Conservation (phyloP, 1,140 invertebrate genomes). For the Drosophila parabipectinata region DNA sequence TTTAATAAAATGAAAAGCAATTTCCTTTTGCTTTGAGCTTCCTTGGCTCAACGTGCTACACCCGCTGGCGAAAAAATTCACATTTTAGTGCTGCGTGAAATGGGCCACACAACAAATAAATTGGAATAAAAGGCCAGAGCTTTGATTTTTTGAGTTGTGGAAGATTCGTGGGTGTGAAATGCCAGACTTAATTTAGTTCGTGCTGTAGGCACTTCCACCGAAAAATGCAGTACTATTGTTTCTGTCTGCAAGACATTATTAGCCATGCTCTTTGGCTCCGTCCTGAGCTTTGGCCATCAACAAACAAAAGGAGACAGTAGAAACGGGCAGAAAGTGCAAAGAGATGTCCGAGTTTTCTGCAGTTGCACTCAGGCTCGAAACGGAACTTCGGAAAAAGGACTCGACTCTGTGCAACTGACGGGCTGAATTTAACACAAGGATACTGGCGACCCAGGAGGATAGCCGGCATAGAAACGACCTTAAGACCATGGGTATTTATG, state of each 20-base stretch:
- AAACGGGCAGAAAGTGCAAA: constrained; percentile 33
- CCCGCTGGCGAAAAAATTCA: constrained; percentile 21
- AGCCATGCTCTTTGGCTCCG: constrained; percentile 60
- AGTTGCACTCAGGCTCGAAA: constrained; percentile 45
- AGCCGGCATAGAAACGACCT: constrained; percentile 36
- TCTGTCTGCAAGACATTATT: constrained; percentile 34
- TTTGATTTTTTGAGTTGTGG: not conserved
- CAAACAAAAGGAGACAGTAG: constrained; percentile 11
- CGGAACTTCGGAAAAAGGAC: constrained; percentile 34
- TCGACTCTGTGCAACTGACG: constrained; percentile 49
- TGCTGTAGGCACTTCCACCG: constrained; percentile 1
- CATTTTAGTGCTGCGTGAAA: constrained; percentile 45
- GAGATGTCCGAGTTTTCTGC: constrained; percentile 49
- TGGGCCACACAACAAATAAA: constrained; percentile 22
- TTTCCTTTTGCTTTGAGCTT: constrained; percentile 65
- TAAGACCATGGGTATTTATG: not conserved
- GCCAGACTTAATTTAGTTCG: not conserved
- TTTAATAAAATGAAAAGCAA: constrained; percentile 34
- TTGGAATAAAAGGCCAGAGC: constrained; percentile 23
- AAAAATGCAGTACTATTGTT: constrained; percentile 41
- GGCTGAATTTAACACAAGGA: constrained; percentile 67
- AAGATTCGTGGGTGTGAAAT: constrained; percentile 20
- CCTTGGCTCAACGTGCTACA: constrained; percentile 58
- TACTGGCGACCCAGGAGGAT: constrained; percentile 10
- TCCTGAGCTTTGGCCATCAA: constrained; percentile 4